Percentiles rank a stretch among this genome's conserved stretches.
Conservation (phyloP, 2,888 invertebrate genomes). For the Lasioglossum morio region DNA sequence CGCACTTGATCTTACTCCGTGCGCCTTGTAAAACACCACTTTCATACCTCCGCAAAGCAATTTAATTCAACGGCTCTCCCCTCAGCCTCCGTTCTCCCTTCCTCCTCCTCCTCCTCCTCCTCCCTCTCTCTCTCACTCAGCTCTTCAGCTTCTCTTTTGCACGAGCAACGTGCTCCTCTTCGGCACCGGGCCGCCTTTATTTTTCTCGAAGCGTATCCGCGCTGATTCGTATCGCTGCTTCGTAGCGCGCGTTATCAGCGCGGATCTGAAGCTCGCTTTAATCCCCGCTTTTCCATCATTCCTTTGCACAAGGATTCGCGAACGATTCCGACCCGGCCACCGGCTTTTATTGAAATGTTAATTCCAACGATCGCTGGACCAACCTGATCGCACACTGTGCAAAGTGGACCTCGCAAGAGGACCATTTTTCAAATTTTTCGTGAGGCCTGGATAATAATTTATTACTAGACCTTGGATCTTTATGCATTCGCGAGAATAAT, state of each 20-base stretch:
- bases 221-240: slow-evolving; percentile 43
- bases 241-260: slow-evolving; percentile 35
- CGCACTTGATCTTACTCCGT: slow-evolving; percentile 75
- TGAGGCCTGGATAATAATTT: no score
- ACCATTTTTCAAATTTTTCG: not conserved
- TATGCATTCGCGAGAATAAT: no score
- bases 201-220: slow-evolving; percentile 10
- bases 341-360: slow-evolving; percentile 53
- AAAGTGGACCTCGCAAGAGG: not conserved
- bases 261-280: slow-evolving; percentile 37
- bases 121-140: not conserved
- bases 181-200: slow-evolving; percentile 20
- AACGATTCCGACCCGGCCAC: not conserved
- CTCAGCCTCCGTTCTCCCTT: not conserved
- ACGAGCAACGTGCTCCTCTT: not conserved
- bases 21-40: slow-evolving; percentile 74
- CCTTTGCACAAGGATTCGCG: not conserved
- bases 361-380: slow-evolving; percentile 32
- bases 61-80: slow-evolving; percentile 71
- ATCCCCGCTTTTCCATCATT: slow-evolving; percentile 52
- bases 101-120: no score
- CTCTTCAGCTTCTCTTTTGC: not conserved
- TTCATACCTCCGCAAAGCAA: slow-evolving; percentile 75
- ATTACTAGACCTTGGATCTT: no score
- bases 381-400: slow-evolving; percentile 30